Evolutionary conservation across 2,113 vertebrate genomes (phyloP), one percentile per base, ranked within the genome.

Genomic region (Leuciscus idus): DNA sequence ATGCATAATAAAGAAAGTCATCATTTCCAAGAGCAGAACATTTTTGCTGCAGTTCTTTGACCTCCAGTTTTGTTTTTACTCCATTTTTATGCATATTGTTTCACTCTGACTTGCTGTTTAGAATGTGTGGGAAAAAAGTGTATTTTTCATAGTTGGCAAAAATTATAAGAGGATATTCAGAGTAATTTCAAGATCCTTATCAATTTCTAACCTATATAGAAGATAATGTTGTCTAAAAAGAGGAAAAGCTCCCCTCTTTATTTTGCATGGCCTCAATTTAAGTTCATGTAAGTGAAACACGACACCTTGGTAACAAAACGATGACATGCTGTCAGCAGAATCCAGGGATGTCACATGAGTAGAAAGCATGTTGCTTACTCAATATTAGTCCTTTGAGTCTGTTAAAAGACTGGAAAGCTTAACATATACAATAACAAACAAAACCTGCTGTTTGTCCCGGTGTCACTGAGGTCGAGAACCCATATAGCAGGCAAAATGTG

Each of bases 271-370:
- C 48, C 46, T 70, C 46, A 13, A 50, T 46, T 55, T 30, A 70
- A 55, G 5, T 61, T 62, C 12, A 19, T 80, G 73, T 23, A 50
- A 43, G 75, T 81, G 83, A 89, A 91, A 92, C 76, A 84, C 88
- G 87, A 91, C 85, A 90, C 88, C 12, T 46, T 23, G 79, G 87
- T 89, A 89, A 90, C 59, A 80, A 86, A 78, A 75, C 28, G 80
- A 74, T 73, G 81, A 86, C 83, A 87, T 88, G 85, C 2, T 88
- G 92, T 93, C 93, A 95, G 92, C 91, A 90, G 83, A 88, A 93
- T 90, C 75, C 78, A 85, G 86, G 79, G 48, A 68, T 1, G 86
- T 92, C 92, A 92, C 88, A 88, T 93, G 91, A 91, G 81, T 33
- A 36, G 15, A 64, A 87, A 72, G 83, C 28, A 76, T 78, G 52